These are phyloP conservation scores for Myotis davidii DNA, from an alignment of 2,113 vertebrate genomes.

Conservation along the genomic window DNA sequence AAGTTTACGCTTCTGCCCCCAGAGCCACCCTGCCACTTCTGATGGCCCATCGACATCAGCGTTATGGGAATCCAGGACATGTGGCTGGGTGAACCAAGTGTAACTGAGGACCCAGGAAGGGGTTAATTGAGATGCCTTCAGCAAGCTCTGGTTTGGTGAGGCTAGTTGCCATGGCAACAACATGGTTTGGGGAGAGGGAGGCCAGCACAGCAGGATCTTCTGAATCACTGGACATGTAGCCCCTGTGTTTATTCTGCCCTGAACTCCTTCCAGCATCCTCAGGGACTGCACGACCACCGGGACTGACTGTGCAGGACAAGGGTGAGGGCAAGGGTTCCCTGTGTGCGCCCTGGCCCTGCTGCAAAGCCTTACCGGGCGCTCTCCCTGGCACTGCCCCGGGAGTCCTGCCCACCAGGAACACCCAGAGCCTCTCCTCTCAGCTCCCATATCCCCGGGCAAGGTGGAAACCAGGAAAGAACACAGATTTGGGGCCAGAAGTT, in stretches of 20 bases:
- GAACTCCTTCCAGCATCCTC: conserved; percentile 74
- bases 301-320: conserved; percentile 32
- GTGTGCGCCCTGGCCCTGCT: too few species aligned
- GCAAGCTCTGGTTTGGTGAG: conserved; percentile 85
- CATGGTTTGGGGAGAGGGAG: conserved; percentile 73
- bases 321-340: conserved; percentile 69
- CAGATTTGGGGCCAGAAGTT: neutral
- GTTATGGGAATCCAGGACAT: too few species aligned
- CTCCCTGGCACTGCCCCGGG: neutral
- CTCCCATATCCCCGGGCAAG: neutral
- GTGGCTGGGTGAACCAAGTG: neutral
- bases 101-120: conserved; percentile 67
- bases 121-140: conserved; percentile 87
- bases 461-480: neutral
- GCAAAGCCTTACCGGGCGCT: neutral
- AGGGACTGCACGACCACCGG: conserved; percentile 68
- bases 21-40: neutral
- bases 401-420: neutral
- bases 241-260: conserved; percentile 85
- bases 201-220: conserved; percentile 84
- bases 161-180: conserved; percentile 89
- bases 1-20: neutral
- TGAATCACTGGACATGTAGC: conserved; percentile 85
- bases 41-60: neutral
- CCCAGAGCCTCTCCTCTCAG: neutral